Conservation (phyloP, 2,888 invertebrate genomes). For the Heteropelma amictum region DNA sequence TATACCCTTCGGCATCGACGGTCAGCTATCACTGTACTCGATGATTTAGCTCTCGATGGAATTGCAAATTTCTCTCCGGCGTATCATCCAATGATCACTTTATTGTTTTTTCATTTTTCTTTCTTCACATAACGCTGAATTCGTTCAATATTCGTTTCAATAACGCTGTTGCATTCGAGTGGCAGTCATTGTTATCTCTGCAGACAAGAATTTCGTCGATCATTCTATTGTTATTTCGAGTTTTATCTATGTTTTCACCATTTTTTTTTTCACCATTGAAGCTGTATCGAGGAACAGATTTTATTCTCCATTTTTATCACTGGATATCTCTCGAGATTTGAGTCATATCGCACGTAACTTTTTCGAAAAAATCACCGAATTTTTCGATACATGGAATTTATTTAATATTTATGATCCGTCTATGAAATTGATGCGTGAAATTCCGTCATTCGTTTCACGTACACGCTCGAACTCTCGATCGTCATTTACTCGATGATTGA, state of each 20-base stretch:
- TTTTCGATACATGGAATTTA: no score
- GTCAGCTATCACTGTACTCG: constrained; percentile 33
- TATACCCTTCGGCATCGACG: constrained; percentile 24
- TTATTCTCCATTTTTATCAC: no score
- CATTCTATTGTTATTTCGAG: not conserved
- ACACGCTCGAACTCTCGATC: not conserved
- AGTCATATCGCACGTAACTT: no score
- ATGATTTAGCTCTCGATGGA: constrained; percentile 53
- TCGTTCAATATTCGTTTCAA: not conserved
- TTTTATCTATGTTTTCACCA: no score
- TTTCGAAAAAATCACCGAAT: no score
- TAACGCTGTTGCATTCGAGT: not conserved
- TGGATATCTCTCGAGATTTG: no score
- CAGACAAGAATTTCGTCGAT: not conserved
- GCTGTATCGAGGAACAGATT: no score
- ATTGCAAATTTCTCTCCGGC: constrained; percentile 45
- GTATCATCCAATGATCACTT: constrained; percentile 33
- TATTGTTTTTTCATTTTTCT: constrained; percentile 20
- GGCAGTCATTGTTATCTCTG: not conserved
- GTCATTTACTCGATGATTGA: not conserved
- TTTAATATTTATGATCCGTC: not conserved
- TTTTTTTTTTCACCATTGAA: no score
- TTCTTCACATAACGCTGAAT: not conserved
- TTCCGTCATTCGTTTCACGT: not conserved
- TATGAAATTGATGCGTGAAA: not conserved